Evolutionary conservation across 2,113 vertebrate species (phyloP).

Genomic region (Vidua chalybeata): DNA sequence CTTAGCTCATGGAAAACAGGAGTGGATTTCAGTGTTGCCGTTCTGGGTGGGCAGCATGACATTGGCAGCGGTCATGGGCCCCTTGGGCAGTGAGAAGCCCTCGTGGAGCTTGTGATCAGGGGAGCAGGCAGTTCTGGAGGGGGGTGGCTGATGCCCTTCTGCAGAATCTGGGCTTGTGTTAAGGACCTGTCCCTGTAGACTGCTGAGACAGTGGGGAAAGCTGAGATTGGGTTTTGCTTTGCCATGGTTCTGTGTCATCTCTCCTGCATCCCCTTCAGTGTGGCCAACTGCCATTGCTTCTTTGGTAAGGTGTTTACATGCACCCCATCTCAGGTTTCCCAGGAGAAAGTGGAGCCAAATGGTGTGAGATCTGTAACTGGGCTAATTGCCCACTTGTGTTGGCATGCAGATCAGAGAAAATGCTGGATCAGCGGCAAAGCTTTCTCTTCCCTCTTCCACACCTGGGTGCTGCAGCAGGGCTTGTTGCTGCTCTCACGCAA

Average conservation of each 20-base stretch:
- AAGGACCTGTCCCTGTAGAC: neutral
- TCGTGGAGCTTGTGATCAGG: neutral
- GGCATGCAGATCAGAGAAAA: neutral
- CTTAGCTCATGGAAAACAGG: slow-evolving; percentile 54
- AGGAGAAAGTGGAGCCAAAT: neutral
- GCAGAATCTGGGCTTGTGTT: neutral
- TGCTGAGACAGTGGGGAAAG: neutral
- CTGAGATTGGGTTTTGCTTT: neutral
- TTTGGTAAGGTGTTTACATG: neutral
- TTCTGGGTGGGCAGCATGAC: slow-evolving; percentile 25
- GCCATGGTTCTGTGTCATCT: neutral
- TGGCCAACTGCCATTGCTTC: neutral
- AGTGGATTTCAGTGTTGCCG: slow-evolving; percentile 51
- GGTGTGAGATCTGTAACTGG: neutral
- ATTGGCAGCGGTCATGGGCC: neutral
- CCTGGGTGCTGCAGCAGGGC: neutral
- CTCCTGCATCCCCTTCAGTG: neutral
- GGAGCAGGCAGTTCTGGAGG: neutral
- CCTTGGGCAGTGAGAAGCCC: neutral
- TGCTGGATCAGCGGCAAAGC: neutral
- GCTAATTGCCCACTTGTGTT: neutral
- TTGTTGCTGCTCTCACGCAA: neutral
- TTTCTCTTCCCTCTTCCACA: neutral
- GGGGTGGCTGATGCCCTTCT: neutral
- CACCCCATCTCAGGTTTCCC: neutral